Evolutionary conservation across 2,888 invertebrate genomes (phyloP).

Genomic region (Trissolcus japonicus): DNA sequence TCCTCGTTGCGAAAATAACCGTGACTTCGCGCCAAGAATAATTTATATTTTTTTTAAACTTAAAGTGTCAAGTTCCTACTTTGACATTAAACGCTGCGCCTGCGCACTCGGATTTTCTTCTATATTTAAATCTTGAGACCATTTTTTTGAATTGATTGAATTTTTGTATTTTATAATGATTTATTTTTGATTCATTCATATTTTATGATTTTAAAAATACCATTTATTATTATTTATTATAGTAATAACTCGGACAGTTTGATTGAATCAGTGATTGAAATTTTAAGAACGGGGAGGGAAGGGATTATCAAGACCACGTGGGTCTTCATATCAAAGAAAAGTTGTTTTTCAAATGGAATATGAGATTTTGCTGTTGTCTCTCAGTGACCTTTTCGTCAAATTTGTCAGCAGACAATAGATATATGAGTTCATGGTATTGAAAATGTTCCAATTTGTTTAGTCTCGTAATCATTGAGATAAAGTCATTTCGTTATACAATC

Average conservation of each 20-base stretch:
- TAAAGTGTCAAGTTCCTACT: slow-evolving; percentile 34
- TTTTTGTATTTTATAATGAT: too few relatives aligned
- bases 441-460: slow-evolving; percentile 46
- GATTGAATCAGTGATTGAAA: too few relatives aligned
- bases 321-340: not conserved
- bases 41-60: not conserved
- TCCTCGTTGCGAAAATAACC: slow-evolving; percentile 10
- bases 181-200: not conserved
- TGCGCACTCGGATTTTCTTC: slow-evolving; percentile 1
- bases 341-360: not conserved
- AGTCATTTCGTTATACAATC: slow-evolving; percentile 33
- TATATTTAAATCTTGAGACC: slow-evolving; percentile 17
- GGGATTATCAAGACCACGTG: not conserved
- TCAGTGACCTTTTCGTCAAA: slow-evolving; percentile 14
- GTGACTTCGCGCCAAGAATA: slow-evolving; percentile 11
- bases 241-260: too few relatives aligned
- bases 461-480: slow-evolving; percentile 26
- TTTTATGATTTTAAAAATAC: not conserved
- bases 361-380: slow-evolving; percentile 5
- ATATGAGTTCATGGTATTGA: slow-evolving; percentile 40
- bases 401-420: slow-evolving; percentile 30
- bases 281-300: too few relatives aligned
- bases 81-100: slow-evolving; percentile 32
- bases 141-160: not conserved
- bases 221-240: too few relatives aligned